phyloP scores from a whole-genome alignment of 2,113 vertebrate genomes.

The Actinemys pallida region DNA sequence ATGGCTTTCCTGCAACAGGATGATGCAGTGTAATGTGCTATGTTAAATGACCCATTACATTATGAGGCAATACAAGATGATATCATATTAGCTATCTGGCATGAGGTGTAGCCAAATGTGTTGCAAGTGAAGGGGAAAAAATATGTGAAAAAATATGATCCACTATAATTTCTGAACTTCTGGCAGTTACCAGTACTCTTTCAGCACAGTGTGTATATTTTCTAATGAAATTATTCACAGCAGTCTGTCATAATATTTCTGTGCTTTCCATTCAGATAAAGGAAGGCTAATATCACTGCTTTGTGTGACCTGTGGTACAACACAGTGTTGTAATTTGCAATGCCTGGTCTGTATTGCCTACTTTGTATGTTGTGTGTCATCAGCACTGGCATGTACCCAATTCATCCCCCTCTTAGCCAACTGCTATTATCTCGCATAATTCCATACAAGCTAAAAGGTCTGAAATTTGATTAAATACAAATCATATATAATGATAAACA shows the following conservation, averaged over 20 bases:
- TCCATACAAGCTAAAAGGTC: background rate
- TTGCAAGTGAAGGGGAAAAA: background rate
- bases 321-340: background rate
- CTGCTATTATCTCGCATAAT: background rate
- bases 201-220: background rate
- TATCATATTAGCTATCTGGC: background rate
- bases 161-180: background rate
- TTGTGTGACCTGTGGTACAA: background rate
- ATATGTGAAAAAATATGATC: background rate
- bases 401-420: background rate
- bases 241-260: background rate
- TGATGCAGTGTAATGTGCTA: background rate
- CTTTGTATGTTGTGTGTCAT: background rate
- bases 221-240: background rate
- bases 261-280: background rate
- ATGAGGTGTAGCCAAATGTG: background rate
- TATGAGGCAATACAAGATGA: background rate
- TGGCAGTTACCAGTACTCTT: background rate
- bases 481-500: background rate
- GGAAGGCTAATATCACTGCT: background rate
- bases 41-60: conserved; percentile 18
- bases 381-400: background rate
- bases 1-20: background rate
- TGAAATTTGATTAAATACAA: background rate
- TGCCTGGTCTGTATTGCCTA: background rate